Conservation (phyloP, 2,888 invertebrate genomes). For the Phengaris alcon region DNA sequence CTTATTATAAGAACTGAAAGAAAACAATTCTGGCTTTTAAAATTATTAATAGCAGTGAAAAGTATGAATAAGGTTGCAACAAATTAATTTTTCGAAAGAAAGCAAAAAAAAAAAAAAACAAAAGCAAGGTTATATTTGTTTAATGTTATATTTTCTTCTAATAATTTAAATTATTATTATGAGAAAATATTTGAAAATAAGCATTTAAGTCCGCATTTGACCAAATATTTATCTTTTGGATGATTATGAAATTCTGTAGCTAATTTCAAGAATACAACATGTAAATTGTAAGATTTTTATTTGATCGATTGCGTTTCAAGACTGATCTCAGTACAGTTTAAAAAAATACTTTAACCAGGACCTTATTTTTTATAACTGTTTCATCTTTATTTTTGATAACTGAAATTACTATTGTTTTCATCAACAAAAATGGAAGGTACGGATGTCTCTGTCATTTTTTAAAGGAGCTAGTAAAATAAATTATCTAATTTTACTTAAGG, state of each 20-base stretch:
- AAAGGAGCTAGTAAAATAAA: too few relatives aligned
- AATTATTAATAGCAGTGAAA: too few relatives aligned
- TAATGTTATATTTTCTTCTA: constrained; percentile 18
- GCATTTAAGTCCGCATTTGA: background rate
- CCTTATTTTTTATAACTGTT: too few relatives aligned
- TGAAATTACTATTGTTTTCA: too few relatives aligned
- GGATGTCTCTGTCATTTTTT: too few relatives aligned
- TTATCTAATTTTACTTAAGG: too few relatives aligned
- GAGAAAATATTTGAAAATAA: background rate
- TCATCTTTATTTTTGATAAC: too few relatives aligned
- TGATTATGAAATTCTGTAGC: background rate
- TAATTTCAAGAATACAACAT: background rate
- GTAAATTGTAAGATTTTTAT: background rate
- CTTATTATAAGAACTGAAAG: too few relatives aligned
- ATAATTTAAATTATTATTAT: constrained; percentile 18
- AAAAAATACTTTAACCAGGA: background rate
- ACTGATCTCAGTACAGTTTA: background rate
- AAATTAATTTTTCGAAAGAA: too few relatives aligned
- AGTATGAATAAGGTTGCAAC: background rate
- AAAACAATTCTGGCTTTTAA: too few relatives aligned
- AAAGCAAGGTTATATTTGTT: background rate
- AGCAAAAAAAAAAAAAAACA: background rate
- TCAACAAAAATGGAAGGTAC: too few relatives aligned
- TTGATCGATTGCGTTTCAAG: background rate
- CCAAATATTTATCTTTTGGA: background rate